Evolutionary conservation across 2,113 vertebrate genomes (phyloP), one percentile per base, ranked within the genome.

Genomic region (Zeus faber): DNA sequence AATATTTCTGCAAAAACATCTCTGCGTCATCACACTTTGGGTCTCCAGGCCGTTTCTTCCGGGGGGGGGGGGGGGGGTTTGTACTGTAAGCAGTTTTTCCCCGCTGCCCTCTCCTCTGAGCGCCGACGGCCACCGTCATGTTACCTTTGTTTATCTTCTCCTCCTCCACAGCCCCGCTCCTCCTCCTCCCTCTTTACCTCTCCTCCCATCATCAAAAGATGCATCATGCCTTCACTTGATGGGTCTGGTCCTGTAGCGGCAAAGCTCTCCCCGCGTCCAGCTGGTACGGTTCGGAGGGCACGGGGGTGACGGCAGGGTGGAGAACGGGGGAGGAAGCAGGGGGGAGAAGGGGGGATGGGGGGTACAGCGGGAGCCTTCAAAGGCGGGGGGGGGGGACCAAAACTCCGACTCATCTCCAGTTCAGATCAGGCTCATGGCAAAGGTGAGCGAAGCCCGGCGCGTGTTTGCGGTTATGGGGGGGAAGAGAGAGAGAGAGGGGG

Each of bases 211-310:
- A 81, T 85, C 78, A 84, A 81, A 84, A 74, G 71, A 83, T 54
- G 65, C 76, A 68, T 82, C 74, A 72, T 71, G 54, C 64, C 71
- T 76, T 77, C 76, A 81, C 76, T 53, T 63, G 68, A 72, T 76
- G 48, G 74, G 81, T 74, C 80, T 81, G 65, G 85, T 85, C 79
- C 79, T 79, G 85, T 76, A 79, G 80, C 76, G 76, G 80, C 76
- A 77, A 67, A 84, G 72, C 65, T 52, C 58, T 63, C 71, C 71
- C 54, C 65, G 63, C 11, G 72, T 83, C 85, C 81, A 85, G 79
- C 76, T 80, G 84, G n/a, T 17, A 78, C 70, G 58, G 72, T 73
- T 77, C 65, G 61, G 75, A 49, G 76, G 77, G 62, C 57, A 52
- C 17, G 77, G 50, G 59, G 51, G 47, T 56, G 54, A 49, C 72